These are phyloP conservation scores for Odontothrips loti DNA, from an alignment of 2,888 invertebrate genomes.

Conservation along the genomic window DNA sequence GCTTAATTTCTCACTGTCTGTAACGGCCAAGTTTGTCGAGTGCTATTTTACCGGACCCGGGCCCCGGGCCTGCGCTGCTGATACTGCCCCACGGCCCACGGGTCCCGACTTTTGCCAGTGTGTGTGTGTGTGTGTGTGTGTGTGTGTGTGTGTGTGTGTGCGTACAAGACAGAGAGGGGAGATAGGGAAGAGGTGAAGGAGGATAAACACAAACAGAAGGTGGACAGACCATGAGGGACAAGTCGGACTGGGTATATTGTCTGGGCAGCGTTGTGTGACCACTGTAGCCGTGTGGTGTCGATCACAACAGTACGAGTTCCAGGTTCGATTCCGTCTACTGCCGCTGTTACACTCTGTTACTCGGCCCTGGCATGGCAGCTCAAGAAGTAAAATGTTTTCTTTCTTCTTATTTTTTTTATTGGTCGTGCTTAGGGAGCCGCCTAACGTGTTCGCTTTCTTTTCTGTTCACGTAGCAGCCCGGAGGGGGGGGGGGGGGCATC, in stretches of 20 bases:
- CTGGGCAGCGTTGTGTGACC: too few species aligned
- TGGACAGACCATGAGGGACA: neutral
- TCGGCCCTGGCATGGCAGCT: neutral
- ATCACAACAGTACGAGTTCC: too few species aligned
- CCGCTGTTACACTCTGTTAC: too few species aligned
- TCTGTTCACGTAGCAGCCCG: neutral
- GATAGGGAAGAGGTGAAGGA: neutral
- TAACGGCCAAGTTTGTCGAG: neutral
- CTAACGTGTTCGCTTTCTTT: conserved; percentile 1
- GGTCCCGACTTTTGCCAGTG: neutral
- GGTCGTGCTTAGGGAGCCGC: neutral
- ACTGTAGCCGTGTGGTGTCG: too few species aligned
- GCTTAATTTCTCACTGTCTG: conserved; percentile 11
- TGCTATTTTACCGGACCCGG: neutral
- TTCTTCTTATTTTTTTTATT: neutral
- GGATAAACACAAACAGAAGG: neutral
- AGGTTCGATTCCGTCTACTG: too few species aligned
- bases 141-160: neutral
- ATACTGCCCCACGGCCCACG: too few species aligned
- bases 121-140: neutral
- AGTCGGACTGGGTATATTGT: too few species aligned
- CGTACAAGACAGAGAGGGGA: neutral
- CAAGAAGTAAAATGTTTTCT: neutral
- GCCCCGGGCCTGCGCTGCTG: neutral
- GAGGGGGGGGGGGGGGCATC: neutral